Evolutionary conservation across 1,140 invertebrate genomes (phyloP).

Genomic region (Drosophila kikkawai): DNA sequence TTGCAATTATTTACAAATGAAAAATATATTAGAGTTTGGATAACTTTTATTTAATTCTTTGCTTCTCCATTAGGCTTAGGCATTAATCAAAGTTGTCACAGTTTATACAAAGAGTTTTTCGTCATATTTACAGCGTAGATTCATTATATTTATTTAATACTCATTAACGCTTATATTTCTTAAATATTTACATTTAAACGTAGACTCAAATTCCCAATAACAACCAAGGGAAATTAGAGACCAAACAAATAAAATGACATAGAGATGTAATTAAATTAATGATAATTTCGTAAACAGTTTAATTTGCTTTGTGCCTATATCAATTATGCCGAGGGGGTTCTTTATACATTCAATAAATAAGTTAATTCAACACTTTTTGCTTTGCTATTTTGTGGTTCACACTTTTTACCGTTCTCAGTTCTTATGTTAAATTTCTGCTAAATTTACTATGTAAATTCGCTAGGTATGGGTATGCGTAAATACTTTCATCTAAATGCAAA

Average conservation of each 20-base stretch:
- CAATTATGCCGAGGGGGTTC: conserved; percentile 9
- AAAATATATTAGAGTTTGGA: conserved; percentile 21
- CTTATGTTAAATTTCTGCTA: conserved; percentile 44
- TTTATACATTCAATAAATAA: conserved; percentile 60
- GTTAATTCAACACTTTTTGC: conserved; percentile 57
- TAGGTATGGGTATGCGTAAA: conserved; percentile 61
- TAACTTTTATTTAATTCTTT: conserved; percentile 1
- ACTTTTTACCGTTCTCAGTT: conserved; percentile 15
- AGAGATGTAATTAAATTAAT: conserved; percentile 38
- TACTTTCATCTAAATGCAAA: conserved; percentile 80
- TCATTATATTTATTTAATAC: conserved; percentile 28
- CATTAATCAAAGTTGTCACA: conserved; percentile 24
- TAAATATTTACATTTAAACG: conserved; percentile 47
- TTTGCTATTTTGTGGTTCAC: conserved; percentile 22
- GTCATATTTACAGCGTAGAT: conserved; percentile 50
- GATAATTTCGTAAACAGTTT: conserved; percentile 20
- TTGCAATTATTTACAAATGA: conserved; percentile 62
- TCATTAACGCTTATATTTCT: conserved; percentile 10
- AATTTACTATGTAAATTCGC: conserved; percentile 83
- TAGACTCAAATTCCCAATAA: conserved; percentile 5
- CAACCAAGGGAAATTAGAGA: background rate
- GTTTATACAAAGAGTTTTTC: conserved; percentile 23
- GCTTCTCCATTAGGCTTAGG: conserved; percentile 17
- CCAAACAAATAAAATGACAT: conserved; percentile 27
- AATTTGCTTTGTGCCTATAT: conserved; percentile 10